Percentiles rank a stretch among this genome's conserved stretches.
These are phyloP conservation scores for Petroica traversi DNA, from an alignment of 2,113 vertebrate genomes.

Conservation along the genomic window DNA sequence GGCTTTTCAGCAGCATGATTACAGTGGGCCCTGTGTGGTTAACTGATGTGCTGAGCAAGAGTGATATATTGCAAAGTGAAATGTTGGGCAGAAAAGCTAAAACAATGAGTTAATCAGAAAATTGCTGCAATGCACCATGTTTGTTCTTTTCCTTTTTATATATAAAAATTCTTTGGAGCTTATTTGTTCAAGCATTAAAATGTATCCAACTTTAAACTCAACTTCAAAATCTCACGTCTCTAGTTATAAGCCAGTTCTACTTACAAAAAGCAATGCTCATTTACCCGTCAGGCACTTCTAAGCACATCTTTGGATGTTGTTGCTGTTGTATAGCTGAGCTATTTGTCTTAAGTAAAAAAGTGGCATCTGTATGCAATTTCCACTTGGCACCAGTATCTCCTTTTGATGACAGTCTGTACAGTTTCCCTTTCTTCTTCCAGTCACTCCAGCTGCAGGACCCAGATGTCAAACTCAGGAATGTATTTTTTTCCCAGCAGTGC, in stretches of 20 bases:
- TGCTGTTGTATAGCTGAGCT: constrained; percentile 65
- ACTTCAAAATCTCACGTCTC: constrained; percentile 12
- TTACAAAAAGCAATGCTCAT: constrained; percentile 31
- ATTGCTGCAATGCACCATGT: background rate
- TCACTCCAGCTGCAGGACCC: constrained; percentile 78
- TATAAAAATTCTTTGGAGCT: background rate
- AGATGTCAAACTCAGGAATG: constrained; percentile 73
- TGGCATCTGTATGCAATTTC: constrained; percentile 79
- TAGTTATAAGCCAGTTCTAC: background rate
- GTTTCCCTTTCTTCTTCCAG: constrained; percentile 70
- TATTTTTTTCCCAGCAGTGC: constrained; percentile 50
- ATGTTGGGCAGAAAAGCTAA: background rate
- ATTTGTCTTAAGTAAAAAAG: constrained; percentile 71
- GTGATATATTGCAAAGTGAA: background rate
- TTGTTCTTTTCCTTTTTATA: background rate
- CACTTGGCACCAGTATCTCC: constrained; percentile 74
- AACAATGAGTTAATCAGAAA: constrained; percentile 30
- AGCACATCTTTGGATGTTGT: constrained; percentile 67
- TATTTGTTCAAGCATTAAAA: constrained; percentile 8
- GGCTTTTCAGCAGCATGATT: background rate
- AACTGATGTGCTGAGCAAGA: background rate
- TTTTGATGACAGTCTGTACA: constrained; percentile 76
- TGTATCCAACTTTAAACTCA: background rate
- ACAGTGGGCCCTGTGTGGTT: background rate
- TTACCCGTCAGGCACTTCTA: constrained; percentile 69